A percentile compares a stretch with the other conserved stretches of the same genome.
Conservation (phyloP, 2,888 invertebrate genomes). For the Melipona bicolor region DNA sequence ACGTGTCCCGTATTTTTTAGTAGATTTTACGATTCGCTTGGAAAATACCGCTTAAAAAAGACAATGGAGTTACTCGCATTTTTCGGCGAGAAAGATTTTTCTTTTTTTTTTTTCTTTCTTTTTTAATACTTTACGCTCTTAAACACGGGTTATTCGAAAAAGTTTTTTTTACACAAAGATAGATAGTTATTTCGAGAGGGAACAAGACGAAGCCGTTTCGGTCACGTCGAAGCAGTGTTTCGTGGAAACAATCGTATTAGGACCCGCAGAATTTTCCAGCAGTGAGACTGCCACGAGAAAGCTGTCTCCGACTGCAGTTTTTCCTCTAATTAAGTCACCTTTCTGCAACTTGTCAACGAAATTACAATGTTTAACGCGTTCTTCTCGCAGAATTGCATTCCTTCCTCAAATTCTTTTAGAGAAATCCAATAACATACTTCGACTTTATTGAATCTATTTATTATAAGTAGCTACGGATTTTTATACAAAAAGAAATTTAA, state of each 20-base stretch:
- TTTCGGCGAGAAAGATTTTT: background rate
- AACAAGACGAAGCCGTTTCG: background rate
- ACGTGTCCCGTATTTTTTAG: background rate
- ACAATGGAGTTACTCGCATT: background rate
- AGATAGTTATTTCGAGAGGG: background rate
- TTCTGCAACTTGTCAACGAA: constrained; percentile 17
- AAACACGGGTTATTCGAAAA: background rate
- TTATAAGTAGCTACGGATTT: background rate
- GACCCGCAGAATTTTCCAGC: constrained; percentile 22
- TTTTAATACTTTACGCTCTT: background rate
- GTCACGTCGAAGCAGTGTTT: constrained; percentile 41
- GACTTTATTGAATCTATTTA: background rate
- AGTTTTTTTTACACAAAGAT: background rate
- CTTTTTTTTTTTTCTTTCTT: too few relatives aligned
- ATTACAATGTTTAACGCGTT: constrained; percentile 1
- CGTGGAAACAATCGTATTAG: constrained; percentile 35
- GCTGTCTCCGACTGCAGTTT: constrained; percentile 16
- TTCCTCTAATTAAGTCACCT: constrained; percentile 38
- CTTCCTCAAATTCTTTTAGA: background rate
- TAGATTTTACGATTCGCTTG: background rate
- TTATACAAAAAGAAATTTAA: background rate
- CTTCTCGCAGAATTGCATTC: background rate
- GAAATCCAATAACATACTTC: background rate
- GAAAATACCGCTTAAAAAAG: background rate
- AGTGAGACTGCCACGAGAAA: constrained; percentile 18